Base-by-base conservation (phyloP, 1,140 invertebrate species). In the Trachymyrmex septentrionalis region DNA sequence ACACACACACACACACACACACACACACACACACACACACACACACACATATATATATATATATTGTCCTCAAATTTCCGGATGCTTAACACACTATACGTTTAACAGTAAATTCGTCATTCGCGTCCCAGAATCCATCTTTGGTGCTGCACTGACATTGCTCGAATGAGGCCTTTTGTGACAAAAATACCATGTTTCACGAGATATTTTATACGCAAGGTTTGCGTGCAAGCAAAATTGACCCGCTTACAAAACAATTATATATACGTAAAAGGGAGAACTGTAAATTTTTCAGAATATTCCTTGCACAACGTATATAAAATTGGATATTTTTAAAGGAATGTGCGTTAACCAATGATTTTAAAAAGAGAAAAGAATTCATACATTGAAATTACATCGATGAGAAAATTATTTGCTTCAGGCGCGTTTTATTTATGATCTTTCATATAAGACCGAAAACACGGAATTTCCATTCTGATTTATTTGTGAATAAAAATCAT, bases 91-190 rank as follows among this genome's bases (percentile, higher is more conserved):
- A 30, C 50, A 59, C 57, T 59, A 16, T 27, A 14, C 9, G 64
- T 81, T 81, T 81, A 71, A 81, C 50, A 81, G 64, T 81, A 57
- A 57, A 81, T 81, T 44, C 53, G 50, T 81, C 64, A 71, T 34
- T 57, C 53, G 66, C 30, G 53, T 71, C 34, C 7, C 21, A 34
- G 53, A 71, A 81, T 27, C 1, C 19, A 21, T 27, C 16, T 71
- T 34, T 5, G 14, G 6, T 5, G 66, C 3, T 44, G 50, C 64
- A 71, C 34, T 16, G 21, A 81, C 27, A 38, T 81, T 53, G 7
- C 48, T 57, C 34, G 21, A 10, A 27, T 44, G n/a, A 9, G 10
- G 5, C 24, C 16, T 16, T 71, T 57, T 21, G 21, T 71, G 12
- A 19, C 9, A 59, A 50, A 71, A 55, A 69, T 44, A 38, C 19